phyloP scores from a whole-genome alignment of 2,797 vertebrate species.

The Eospalax fontanierii region DNA sequence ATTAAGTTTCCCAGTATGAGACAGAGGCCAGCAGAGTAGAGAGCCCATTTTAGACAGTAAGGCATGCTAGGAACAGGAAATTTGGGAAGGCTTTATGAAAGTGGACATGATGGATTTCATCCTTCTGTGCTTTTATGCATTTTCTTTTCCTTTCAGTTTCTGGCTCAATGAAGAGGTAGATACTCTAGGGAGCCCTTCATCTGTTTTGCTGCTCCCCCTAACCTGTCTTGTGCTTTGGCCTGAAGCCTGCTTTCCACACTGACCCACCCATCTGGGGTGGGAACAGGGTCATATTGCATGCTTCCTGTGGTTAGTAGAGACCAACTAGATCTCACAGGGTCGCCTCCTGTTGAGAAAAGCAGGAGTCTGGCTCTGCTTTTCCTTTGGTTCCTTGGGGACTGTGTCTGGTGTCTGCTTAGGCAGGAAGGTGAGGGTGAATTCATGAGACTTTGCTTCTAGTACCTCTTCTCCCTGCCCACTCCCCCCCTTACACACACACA shows the following conservation, averaged over 20 bases:
- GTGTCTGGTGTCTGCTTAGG: constrained; percentile 21
- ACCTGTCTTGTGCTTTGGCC: constrained; percentile 2
- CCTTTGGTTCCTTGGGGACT: background rate
- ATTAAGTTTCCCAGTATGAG: background rate
- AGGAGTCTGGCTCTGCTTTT: background rate
- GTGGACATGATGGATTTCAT: background rate
- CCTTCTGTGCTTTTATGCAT: background rate
- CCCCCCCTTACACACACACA: too few relatives aligned
- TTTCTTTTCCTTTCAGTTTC: background rate
- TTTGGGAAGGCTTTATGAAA: background rate
- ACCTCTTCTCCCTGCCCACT: background rate
- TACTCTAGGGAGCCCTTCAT: background rate
- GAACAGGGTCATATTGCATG: background rate
- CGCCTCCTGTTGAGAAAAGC: background rate
- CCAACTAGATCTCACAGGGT: background rate
- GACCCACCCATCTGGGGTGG: background rate
- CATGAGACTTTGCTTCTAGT: constrained; percentile 4
- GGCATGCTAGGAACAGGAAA: background rate
- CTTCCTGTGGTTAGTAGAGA: background rate
- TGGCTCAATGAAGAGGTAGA: background rate
- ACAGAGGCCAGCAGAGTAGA: background rate
- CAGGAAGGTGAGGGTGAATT: background rate
- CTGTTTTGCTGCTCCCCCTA: background rate
- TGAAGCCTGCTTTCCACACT: background rate
- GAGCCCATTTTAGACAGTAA: background rate